These are phyloP conservation scores for Ficedula albicollis DNA, from an alignment of 2,797 vertebrate genomes.

Conservation along the genomic window DNA sequence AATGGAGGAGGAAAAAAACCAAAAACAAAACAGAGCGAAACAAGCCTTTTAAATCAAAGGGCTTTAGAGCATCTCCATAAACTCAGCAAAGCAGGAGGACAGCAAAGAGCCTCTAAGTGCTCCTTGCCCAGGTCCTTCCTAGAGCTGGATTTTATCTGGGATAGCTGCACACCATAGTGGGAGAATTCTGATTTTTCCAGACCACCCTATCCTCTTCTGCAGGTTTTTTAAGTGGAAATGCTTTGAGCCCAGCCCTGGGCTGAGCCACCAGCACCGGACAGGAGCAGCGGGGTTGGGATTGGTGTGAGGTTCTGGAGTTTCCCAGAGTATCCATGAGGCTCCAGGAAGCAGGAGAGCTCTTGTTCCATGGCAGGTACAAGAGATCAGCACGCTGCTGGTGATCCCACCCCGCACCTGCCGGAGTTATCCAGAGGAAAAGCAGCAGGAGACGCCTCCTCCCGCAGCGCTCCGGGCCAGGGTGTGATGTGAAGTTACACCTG, in stretches of 20 bases:
- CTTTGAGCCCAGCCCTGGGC: background rate
- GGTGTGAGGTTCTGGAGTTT: background rate
- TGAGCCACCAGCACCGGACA: background rate
- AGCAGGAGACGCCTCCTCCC: rapidly evolving
- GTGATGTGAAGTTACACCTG: background rate
- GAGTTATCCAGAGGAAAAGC: background rate
- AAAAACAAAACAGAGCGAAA: background rate
- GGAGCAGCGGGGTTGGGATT: rapidly evolving
- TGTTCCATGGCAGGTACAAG: rapidly evolving
- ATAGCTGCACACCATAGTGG: rapidly evolving
- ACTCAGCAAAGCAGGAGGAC: background rate
- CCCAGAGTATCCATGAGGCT: background rate
- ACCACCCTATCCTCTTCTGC: background rate
- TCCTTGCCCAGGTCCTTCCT: background rate
- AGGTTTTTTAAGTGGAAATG: background rate
- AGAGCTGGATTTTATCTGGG: background rate
- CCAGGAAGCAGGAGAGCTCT: background rate
- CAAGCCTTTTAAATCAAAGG: background rate
- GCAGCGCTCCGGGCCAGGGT: rapidly evolving
- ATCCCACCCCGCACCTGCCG: background rate
- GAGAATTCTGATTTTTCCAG: background rate
- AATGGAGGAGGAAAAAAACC: background rate
- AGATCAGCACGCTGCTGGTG: rapidly evolving
- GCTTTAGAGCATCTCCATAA: background rate
- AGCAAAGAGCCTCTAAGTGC: background rate